Evolutionary conservation across 2,888 invertebrate species (phyloP).

Genomic region (Hirtodrosophila alboralis): DNA sequence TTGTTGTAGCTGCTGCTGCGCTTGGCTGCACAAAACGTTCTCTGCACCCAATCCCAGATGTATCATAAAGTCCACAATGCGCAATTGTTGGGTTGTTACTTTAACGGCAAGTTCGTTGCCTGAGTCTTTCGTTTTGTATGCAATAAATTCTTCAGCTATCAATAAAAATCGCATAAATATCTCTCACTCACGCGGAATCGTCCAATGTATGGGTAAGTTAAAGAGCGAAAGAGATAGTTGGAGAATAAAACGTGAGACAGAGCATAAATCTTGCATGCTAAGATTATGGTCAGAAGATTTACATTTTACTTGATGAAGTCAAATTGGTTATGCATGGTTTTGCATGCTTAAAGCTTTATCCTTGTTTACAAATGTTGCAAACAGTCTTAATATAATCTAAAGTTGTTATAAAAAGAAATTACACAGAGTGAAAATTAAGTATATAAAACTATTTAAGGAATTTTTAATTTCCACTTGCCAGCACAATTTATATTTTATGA

Average conservation of each 20-base stretch:
- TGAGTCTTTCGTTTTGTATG: slow-evolving; percentile 57
- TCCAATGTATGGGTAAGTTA: slow-evolving; percentile 2
- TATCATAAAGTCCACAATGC: slow-evolving; percentile 52
- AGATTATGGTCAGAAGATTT: background rate
- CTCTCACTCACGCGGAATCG: slow-evolving; percentile 26
- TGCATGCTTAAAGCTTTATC: no score
- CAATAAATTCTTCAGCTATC: slow-evolving; percentile 58
- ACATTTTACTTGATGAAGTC: background rate
- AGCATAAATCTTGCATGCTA: background rate
- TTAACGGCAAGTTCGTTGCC: slow-evolving; percentile 57
- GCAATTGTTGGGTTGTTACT: slow-evolving; percentile 48
- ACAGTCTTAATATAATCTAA: no score
- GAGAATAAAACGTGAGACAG: background rate
- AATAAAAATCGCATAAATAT: slow-evolving; percentile 62
- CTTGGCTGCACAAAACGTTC: slow-evolving; percentile 56
- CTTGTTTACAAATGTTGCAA: no score
- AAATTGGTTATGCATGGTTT: background rate
- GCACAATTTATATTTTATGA: no score
- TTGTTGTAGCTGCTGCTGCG: slow-evolving; percentile 38
- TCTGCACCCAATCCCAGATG: slow-evolving; percentile 27
- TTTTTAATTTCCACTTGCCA: no score
- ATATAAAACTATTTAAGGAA: no score
- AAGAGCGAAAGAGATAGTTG: background rate
- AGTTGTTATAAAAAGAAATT: no score
- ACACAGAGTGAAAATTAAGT: no score